A percentile compares a stretch with the other conserved stretches of the same genome.
phyloP scores from a whole-genome alignment of 1,140 invertebrate species.

The Drosophila persimilis region DNA sequence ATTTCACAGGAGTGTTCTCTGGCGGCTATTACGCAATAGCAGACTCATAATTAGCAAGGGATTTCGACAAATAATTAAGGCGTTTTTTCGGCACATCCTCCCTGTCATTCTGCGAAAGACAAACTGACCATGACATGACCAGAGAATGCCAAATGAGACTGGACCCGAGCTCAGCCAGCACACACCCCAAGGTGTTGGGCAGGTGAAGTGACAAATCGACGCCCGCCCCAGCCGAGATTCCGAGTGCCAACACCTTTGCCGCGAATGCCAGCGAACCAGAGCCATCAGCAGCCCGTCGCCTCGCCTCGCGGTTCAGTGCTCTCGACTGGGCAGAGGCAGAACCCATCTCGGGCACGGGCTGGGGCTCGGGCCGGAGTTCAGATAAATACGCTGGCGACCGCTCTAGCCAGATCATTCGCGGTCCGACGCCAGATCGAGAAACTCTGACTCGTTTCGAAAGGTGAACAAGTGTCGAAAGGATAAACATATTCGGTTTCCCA shows the following conservation, averaged over 20 bases:
- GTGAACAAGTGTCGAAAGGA: constrained; percentile 34
- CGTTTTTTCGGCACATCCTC: constrained; percentile 49
- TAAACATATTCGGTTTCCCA: constrained; percentile 21
- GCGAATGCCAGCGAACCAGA: constrained; percentile 45
- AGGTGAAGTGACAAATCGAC: constrained; percentile 75
- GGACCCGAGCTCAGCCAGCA: constrained; percentile 8
- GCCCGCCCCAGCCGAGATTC: constrained; percentile 12
- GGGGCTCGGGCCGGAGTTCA: constrained; percentile 41
- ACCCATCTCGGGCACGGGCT: neutral
- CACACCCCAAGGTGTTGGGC: constrained; percentile 67
- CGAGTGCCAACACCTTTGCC: constrained; percentile 59
- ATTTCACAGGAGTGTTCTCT: constrained; percentile 57
- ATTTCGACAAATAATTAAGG: constrained; percentile 45
- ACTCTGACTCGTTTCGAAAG: constrained; percentile 11
- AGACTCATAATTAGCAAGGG: constrained; percentile 56
- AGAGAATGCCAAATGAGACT: constrained; percentile 38
- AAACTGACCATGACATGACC: constrained; percentile 74
- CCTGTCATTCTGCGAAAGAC: constrained; percentile 67
- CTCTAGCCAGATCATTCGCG: constrained; percentile 60
- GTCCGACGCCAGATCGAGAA: constrained; percentile 31
- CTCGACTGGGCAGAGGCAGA: constrained; percentile 24
- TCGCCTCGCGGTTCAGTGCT: constrained; percentile 51
- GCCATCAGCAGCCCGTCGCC: constrained; percentile 12
- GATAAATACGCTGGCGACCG: constrained; percentile 60
- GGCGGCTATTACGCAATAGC: constrained; percentile 57